phyloP scores from a whole-genome alignment of 2,113 vertebrate species.

The Perognathus longimembris region DNA sequence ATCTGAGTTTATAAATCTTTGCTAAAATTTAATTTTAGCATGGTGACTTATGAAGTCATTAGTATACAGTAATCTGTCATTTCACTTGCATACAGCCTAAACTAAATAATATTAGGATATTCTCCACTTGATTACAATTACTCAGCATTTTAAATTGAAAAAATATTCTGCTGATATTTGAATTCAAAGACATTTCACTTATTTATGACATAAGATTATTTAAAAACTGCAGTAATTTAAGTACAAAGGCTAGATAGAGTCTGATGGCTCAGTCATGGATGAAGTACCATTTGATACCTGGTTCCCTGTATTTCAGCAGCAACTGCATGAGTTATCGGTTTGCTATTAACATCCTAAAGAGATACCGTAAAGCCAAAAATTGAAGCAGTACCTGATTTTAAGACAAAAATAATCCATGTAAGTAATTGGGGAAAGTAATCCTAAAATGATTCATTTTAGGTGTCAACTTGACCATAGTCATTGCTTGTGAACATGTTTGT shows the following conservation, averaged over 20 bases:
- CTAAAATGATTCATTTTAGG: neutral
- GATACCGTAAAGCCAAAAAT: neutral
- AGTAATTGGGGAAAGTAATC: slow-evolving; percentile 36
- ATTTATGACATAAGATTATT: neutral
- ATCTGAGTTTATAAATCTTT: slow-evolving; percentile 46
- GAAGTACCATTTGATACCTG: neutral
- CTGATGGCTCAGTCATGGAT: neutral
- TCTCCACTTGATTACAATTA: slow-evolving; percentile 34
- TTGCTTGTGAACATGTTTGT: neutral
- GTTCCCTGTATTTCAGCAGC: slow-evolving; percentile 13
- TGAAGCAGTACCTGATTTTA: neutral
- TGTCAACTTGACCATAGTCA: neutral
- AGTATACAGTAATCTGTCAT: slow-evolving; percentile 10
- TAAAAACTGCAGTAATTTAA: slow-evolving; percentile 1
- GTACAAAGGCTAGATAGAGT: slow-evolving; percentile 7
- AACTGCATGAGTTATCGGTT: slow-evolving; percentile 25
- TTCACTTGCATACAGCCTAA: slow-evolving; percentile 14
- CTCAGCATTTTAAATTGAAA: slow-evolving; percentile 41
- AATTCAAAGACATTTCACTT: slow-evolving; percentile 20
- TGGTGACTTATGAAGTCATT: slow-evolving; percentile 56
- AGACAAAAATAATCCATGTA: neutral
- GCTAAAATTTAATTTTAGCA: slow-evolving; percentile 52
- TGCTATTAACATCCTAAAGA: slow-evolving; percentile 41
- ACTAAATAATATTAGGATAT: slow-evolving; percentile 53
- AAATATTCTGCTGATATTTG: slow-evolving; percentile 44